Percentiles rank a stretch among this genome's conserved stretches.
phyloP scores from a whole-genome alignment of 2,113 vertebrate species.

The Bubo scandiacus region DNA sequence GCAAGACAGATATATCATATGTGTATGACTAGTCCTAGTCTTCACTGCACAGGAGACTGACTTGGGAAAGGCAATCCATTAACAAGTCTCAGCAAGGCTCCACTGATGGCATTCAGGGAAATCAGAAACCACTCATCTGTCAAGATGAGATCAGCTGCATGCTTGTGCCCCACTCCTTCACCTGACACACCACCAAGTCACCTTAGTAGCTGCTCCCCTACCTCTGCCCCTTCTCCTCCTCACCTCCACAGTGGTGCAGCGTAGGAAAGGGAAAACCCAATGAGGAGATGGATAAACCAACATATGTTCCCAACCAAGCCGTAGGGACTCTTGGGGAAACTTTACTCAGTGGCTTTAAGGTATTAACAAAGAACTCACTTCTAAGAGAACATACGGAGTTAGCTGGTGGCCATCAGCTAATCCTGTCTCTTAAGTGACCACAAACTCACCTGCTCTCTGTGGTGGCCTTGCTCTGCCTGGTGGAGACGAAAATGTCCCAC shows the following conservation, averaged over 20 bases:
- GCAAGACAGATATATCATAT: background rate
- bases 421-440: background rate
- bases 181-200: background rate
- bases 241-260: background rate
- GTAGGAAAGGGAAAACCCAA: background rate
- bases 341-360: background rate
- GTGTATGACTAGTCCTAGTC: background rate
- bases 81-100: background rate
- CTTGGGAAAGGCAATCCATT: background rate
- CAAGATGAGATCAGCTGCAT: background rate
- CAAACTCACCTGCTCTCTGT: fast-evolving
- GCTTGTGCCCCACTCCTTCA: background rate
- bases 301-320: background rate
- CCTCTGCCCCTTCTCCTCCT: background rate
- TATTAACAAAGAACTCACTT: background rate
- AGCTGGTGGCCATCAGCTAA: background rate
- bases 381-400: background rate
- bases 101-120: background rate
- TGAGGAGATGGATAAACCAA: fast-evolving
- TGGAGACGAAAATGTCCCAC: background rate
- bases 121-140: background rate
- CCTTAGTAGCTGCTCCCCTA: background rate
- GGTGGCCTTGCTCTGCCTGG: background rate
- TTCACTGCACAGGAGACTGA: background rate
- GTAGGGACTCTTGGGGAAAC: background rate